These are phyloP conservation scores for Cynodonichthys magdalenae DNA, from an alignment of 2,797 vertebrate species.

Conservation along the genomic window DNA sequence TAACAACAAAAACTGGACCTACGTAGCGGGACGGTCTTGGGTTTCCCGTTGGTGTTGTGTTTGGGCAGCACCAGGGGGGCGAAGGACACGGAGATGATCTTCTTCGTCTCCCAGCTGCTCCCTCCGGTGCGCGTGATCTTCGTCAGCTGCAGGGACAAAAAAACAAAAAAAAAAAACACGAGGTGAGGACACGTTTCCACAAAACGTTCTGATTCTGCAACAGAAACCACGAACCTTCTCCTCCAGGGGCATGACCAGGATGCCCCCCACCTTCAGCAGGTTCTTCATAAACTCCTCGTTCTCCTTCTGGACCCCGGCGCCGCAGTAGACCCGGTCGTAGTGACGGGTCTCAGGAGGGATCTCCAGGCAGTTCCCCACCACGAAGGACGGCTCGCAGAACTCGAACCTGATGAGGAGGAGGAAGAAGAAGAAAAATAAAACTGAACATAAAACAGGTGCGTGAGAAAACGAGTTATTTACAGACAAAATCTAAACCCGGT, in stretches of 20 bases:
- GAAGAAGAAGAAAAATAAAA: background rate
- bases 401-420: constrained; percentile 86
- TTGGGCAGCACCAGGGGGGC: constrained; percentile 92
- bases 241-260: constrained; percentile 96
- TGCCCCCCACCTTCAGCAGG: constrained; percentile 92
- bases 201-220: no score
- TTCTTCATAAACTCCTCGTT: constrained; percentile 97
- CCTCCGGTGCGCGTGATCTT: constrained; percentile 80
- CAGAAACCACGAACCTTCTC: constrained; percentile 85
- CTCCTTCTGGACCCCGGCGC: constrained; percentile 94
- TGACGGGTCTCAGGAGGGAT: constrained; percentile 90
- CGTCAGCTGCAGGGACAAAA: constrained; percentile 75
- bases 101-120: constrained; percentile 95
- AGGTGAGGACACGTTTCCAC: no score
- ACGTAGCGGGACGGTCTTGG: constrained; percentile 88
- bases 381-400: constrained; percentile 95
- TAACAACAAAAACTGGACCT: constrained; percentile 70
- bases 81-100: constrained; percentile 97
- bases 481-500: no score
- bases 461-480: background rate
- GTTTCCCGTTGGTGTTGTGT: constrained; percentile 82
- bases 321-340: constrained; percentile 96
- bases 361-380: constrained; percentile 94
- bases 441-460: background rate
- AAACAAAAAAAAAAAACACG: background rate